Conservation (phyloP, 2,113 vertebrate genomes). For the Trogon melanurus region DNA sequence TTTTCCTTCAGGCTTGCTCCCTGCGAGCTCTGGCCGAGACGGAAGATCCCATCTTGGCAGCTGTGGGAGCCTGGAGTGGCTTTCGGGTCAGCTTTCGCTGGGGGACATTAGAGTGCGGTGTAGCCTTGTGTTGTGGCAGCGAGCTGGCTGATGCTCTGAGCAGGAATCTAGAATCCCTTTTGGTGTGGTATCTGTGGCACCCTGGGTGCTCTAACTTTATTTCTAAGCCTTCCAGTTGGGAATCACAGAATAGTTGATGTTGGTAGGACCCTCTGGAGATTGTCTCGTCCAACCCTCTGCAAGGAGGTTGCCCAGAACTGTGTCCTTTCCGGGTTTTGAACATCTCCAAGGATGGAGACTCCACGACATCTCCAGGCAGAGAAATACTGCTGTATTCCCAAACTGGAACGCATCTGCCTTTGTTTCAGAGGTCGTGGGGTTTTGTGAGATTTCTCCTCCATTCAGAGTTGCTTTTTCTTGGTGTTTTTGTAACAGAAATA, state of each 20-base stretch:
- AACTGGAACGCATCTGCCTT: neutral
- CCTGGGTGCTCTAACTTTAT: neutral
- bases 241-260: neutral
- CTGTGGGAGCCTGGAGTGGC: neutral
- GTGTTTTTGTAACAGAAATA: neutral
- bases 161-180: neutral
- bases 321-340: neutral
- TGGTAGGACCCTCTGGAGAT: neutral
- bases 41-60: neutral
- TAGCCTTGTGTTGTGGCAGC: too few species aligned
- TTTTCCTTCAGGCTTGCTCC: neutral
- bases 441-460: neutral
- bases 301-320: neutral
- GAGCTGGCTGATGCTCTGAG: neutral
- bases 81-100: neutral
- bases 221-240: neutral
- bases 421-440: neutral
- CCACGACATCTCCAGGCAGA: neutral
- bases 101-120: neutral
- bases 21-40: accelerated
- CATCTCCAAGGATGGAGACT: neutral
- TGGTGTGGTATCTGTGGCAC: neutral
- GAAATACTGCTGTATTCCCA: neutral
- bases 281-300: neutral
- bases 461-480: neutral